Conservation (phyloP, 2,797 vertebrate species). For the Anas acuta region DNA sequence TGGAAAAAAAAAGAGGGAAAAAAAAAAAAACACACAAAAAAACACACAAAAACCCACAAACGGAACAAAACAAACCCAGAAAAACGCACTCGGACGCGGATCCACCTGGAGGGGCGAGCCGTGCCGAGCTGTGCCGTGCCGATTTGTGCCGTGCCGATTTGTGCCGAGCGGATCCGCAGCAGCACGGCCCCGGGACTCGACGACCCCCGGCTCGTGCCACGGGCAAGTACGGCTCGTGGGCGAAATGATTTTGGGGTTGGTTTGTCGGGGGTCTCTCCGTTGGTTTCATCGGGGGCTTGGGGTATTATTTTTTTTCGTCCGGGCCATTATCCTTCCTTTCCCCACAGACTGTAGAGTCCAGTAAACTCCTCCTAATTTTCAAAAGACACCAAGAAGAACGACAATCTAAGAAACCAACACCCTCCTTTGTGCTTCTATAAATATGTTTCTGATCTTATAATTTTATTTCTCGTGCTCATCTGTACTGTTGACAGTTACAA, state of each 20-base stretch:
- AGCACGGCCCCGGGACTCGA: neutral
- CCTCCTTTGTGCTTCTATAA: slow-evolving; percentile 84
- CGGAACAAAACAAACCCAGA: neutral
- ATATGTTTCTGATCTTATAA: slow-evolving; percentile 83
- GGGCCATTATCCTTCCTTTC: neutral
- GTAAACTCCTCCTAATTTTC: slow-evolving; percentile 63
- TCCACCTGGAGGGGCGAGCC: neutral
- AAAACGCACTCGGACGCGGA: neutral
- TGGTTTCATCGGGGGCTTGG: neutral
- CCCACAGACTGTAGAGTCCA: neutral
- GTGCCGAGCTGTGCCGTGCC: too few relatives aligned
- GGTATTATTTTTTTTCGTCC: neutral
- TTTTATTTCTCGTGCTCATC: slow-evolving; percentile 89
- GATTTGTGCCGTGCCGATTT: neutral
- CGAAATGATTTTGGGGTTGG: neutral
- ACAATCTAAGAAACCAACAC: slow-evolving; percentile 87
- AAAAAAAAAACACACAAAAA: neutral
- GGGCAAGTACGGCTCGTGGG: neutral
- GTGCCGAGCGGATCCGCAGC: neutral
- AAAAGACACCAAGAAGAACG: slow-evolving; percentile 76
- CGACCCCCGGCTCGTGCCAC: neutral
- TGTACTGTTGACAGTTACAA: slow-evolving; percentile 92
- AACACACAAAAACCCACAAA: too few relatives aligned
- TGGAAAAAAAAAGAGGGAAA: neutral
- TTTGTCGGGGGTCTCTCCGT: neutral